phyloP scores from a whole-genome alignment of 2,888 invertebrate species.

The Aspidiotus destructor region DNA sequence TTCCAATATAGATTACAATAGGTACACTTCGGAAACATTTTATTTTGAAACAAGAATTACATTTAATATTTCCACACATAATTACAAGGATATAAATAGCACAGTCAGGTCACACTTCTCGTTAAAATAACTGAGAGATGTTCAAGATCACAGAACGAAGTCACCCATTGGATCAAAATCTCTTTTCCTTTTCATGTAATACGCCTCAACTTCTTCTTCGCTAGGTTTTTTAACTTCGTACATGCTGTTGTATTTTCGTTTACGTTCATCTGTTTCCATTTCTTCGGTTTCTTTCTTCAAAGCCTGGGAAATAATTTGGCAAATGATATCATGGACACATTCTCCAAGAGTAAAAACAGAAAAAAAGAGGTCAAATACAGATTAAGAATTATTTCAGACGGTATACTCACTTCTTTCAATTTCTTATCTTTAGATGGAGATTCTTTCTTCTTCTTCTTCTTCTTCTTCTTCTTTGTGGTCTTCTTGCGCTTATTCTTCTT shows the following conservation, averaged over 20 bases:
- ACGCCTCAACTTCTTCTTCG: slow-evolving; percentile 88
- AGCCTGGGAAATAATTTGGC: slow-evolving; percentile 44
- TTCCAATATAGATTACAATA: too few relatives aligned
- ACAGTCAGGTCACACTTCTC: too few relatives aligned
- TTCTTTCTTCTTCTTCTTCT: slow-evolving; percentile 48
- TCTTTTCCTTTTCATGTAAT: slow-evolving; percentile 70
- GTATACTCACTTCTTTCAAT: slow-evolving; percentile 43
- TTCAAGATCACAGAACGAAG: too few relatives aligned
- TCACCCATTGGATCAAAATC: slow-evolving; percentile 87
- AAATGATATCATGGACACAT: neutral
- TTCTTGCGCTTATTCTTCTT: slow-evolving; percentile 40
- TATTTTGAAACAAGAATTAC: too few relatives aligned
- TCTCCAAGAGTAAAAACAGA: slow-evolving; percentile 8
- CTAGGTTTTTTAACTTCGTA: slow-evolving; percentile 72
- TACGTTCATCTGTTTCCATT: slow-evolving; percentile 64
- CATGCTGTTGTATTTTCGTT: slow-evolving; percentile 89
- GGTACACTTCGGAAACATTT: too few relatives aligned
- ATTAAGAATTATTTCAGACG: slow-evolving; percentile 31
- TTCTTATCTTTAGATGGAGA: slow-evolving; percentile 48
- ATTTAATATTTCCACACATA: too few relatives aligned
- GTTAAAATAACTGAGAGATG: too few relatives aligned
- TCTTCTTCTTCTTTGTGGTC: slow-evolving; percentile 46
- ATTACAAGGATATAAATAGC: too few relatives aligned
- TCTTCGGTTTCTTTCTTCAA: slow-evolving; percentile 55
- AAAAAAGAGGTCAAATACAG: slow-evolving; percentile 38